phyloP scores from a whole-genome alignment of 2,113 vertebrate species.

The Pseudopodoces humilis region DNA sequence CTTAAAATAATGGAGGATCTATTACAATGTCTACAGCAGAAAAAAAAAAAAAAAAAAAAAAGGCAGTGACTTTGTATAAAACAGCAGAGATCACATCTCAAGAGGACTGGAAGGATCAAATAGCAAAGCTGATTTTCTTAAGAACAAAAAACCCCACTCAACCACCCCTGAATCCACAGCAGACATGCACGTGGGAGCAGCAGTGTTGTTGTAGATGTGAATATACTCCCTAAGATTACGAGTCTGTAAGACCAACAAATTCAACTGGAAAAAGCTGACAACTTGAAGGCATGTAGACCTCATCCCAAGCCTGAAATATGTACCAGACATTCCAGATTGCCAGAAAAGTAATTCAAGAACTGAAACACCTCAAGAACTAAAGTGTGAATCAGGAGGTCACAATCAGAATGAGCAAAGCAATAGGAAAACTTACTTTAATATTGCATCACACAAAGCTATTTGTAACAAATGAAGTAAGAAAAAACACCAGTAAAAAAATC shows the following conservation, averaged over 20 bases:
- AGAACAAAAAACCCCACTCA: not conserved
- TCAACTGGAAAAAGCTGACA: not conserved
- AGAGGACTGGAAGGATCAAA: not conserved
- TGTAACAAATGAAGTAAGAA: not conserved
- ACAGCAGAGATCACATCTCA: not conserved
- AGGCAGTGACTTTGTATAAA: not conserved
- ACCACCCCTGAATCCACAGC: not conserved
- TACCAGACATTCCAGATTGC: not conserved
- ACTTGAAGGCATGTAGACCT: not conserved
- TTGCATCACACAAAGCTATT: not conserved
- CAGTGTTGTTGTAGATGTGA: fast-evolving
- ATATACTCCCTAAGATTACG: not conserved
- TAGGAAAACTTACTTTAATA: not conserved
- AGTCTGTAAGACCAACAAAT: not conserved
- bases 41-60: not conserved
- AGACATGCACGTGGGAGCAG: not conserved
- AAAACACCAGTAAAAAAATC: not conserved
- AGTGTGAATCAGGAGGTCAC: not conserved
- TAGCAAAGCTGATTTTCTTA: not conserved
- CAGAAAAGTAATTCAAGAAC: not conserved
- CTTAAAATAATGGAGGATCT: not conserved
- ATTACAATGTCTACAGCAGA: not conserved
- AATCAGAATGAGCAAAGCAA: not conserved
- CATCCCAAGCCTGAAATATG: not conserved
- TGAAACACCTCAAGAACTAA: not conserved